Base-by-base conservation (phyloP, 2,113 vertebrate genomes). In the Phrynosoma platyrhinos region DNA sequence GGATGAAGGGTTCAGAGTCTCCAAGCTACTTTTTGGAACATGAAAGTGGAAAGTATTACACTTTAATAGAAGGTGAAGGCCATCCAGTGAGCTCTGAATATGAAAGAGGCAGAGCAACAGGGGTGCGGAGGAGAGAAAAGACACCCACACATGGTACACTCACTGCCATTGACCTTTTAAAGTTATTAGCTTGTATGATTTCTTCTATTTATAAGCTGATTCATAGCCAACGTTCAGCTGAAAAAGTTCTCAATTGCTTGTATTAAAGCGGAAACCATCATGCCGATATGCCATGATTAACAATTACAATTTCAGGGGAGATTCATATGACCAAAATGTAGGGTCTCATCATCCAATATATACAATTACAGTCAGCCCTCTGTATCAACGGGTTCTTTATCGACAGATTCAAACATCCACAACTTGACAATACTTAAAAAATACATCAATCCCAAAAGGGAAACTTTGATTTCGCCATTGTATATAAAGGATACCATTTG, bases 121-220 rank as follows among this genome's bases (percentile, higher is more conserved):
- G 98, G 30, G 97, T 98, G 86, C 97, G 98, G 66, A 97, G 97
- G 89, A 96, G 98, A 93, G 98, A 98, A 52, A 99, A 98, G 95
- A 98, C 97, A 64, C 97, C 97, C 42, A 98, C 98, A 2, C 98
- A 98, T 0, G 98, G 98, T 99, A 97, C 66, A 93, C 18, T 84
- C 78, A 3, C 42, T 72, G 93, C 30, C 58, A 10, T 88, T 87
- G 64, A 23, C 1, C 0, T 13, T 86, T 87, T 8, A 21, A 69
- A 20, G 27, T 1, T 8, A 58, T 71, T 72, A 21, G 40, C 62
- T 16, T 40, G 40, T 5, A 16, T 78, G 76, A 2, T 86, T 78
- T 68, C 7, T 18, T 32, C 52, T 20, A 52, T 62, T 58, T 23
- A 32, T 53, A 74, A 32, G 52, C 13, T 4, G 47, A 36, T 40